Evolutionary conservation across 2,888 invertebrate species (phyloP).

Genomic region (Sesia apiformis): DNA sequence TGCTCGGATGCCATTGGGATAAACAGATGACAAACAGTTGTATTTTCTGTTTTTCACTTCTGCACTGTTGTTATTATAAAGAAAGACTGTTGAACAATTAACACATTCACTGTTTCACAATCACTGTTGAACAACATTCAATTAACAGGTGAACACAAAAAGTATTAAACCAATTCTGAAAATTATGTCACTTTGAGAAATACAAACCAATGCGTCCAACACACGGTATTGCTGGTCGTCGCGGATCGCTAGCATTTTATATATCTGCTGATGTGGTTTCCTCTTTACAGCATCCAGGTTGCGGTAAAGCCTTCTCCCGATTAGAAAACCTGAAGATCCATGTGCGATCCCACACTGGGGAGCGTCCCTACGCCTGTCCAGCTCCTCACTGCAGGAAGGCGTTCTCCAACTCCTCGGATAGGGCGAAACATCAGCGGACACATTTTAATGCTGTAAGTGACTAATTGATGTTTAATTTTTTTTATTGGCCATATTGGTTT

Average conservation of each 20-base stretch:
- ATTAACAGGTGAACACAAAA: too few species aligned
- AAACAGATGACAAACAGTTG: too few species aligned
- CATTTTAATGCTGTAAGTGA: conserved; percentile 96
- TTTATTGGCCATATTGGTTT: not conserved
- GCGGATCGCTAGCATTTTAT: too few species aligned
- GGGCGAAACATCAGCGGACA: conserved; percentile 98
- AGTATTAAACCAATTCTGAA: too few species aligned
- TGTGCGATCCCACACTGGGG: conserved; percentile 95
- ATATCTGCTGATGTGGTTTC: not conserved
- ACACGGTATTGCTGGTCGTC: too few species aligned
- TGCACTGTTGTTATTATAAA: too few species aligned
- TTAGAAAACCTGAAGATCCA: conserved; percentile 99
- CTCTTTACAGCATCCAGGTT: conserved; percentile 86
- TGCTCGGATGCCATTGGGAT: too few species aligned
- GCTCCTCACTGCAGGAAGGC: conserved; percentile 94
- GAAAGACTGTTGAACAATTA: too few species aligned
- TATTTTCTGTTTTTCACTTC: too few species aligned
- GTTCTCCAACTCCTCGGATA: conserved; percentile 98
- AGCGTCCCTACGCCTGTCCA: conserved; percentile 96
- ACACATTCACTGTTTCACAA: too few species aligned
- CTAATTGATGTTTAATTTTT: not conserved
- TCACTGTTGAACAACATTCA: too few species aligned
- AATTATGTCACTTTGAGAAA: not conserved
- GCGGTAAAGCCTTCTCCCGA: conserved; percentile 96
- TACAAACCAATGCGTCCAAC: too few species aligned